Conservation (phyloP, 2,113 vertebrate species). For the Edolisoma coerulescens region DNA sequence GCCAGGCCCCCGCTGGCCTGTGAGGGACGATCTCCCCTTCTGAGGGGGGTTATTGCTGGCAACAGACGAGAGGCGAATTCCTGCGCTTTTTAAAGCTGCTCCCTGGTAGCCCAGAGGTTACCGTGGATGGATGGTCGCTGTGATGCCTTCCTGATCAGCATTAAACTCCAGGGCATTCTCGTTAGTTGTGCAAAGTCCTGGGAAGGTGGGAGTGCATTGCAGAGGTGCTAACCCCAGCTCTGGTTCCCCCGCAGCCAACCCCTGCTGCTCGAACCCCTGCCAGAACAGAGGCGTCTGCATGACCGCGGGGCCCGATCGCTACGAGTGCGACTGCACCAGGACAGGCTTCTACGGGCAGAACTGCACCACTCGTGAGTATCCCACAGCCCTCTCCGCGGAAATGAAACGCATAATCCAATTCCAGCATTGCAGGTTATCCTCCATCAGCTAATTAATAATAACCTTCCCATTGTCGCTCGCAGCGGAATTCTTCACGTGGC, state of each 20-base stretch:
- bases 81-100: not conserved
- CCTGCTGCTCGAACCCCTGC: conserved; percentile 92
- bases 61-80: not conserved
- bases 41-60: not conserved
- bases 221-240: not conserved
- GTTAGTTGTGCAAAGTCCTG: fast-evolving
- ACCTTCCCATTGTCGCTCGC: not conserved
- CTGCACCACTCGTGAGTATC: conserved; percentile 85
- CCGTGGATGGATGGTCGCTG: not conserved
- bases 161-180: too few relatives aligned
- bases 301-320: conserved; percentile 70
- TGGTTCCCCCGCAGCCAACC: conserved; percentile 75
- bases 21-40: not conserved
- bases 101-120: not conserved
- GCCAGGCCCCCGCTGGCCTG: not conserved
- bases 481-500: conserved; percentile 90
- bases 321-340: conserved; percentile 91
- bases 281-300: conserved; percentile 90
- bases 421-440: not conserved
- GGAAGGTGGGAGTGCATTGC: not conserved
- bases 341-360: conserved; percentile 90
- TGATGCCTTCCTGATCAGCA: not conserved
- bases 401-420: fast-evolving
- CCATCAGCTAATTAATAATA: not conserved
- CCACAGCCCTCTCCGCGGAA: too few relatives aligned